Evolutionary conservation across 2,888 invertebrate species (phyloP).

Genomic region (Ptycholaimellus sp.): DNA sequence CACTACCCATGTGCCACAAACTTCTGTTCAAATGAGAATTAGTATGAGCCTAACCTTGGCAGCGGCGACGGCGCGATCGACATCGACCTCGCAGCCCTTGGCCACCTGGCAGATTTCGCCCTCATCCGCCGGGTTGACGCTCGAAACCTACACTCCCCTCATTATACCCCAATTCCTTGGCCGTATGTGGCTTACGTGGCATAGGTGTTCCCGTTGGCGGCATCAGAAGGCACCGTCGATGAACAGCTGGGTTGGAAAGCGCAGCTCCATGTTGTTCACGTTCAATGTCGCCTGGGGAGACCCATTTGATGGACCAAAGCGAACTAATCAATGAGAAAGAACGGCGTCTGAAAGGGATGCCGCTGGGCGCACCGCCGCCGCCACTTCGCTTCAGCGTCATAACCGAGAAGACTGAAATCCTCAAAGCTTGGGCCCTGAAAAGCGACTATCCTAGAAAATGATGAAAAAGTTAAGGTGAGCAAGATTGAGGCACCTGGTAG

Average conservation of each 20-base stretch:
- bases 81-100: constrained; percentile 50
- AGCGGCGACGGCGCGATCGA: constrained; percentile 60
- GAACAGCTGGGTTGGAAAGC: constrained; percentile 67
- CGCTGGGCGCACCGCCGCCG: constrained; percentile 19
- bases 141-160: too few species aligned
- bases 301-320: background rate
- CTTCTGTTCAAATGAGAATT: too few species aligned
- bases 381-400: constrained; percentile 43
- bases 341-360: constrained; percentile 16
- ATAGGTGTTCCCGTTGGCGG: too few species aligned
- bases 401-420: constrained; percentile 47
- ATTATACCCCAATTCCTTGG: too few species aligned
- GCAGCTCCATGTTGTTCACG: constrained; percentile 57
- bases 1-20: too few species aligned
- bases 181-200: too few species aligned
- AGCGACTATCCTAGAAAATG: background rate
- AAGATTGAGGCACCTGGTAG: background rate
- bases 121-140: constrained; percentile 65
- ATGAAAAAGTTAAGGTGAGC: background rate
- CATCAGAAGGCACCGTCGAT: constrained; percentile 73
- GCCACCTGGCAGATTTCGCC: constrained; percentile 35
- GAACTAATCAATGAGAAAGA: constrained; percentile 1
- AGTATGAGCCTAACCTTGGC: too few species aligned
- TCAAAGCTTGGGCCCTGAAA: constrained; percentile 52
- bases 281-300: constrained; percentile 33